A percentile compares a stretch with the other conserved stretches of the same genome.
Conservation (phyloP, 2,797 vertebrate species). For the Anabacerthia variegaticeps region DNA sequence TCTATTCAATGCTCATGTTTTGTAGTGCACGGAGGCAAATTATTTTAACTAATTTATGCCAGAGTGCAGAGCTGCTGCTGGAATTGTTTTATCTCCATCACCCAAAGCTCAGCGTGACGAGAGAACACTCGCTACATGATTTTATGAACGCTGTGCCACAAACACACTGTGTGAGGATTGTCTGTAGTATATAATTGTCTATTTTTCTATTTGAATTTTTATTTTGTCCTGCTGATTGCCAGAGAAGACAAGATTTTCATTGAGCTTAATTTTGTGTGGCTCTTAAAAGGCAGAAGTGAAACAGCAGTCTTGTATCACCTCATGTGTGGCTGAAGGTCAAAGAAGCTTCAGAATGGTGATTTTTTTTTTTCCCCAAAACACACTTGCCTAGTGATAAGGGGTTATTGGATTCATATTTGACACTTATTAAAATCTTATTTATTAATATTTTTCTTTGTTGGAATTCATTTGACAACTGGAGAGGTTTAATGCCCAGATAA, state of each 20-base stretch:
- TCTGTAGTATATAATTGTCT: neutral
- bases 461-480: neutral
- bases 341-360: neutral
- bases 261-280: neutral
- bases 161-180: neutral
- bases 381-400: neutral
- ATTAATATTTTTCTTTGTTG: neutral
- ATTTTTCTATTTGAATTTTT: slow-evolving; percentile 9
- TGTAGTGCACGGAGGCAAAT: neutral
- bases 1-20: neutral
- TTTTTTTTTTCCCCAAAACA: neutral
- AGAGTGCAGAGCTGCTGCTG: neutral
- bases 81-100: slow-evolving; percentile 26
- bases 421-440: neutral
- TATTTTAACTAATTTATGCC: slow-evolving; percentile 20
- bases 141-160: neutral
- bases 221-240: neutral
- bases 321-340: neutral
- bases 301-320: neutral
- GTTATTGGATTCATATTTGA: neutral
- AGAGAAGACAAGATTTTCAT: neutral
- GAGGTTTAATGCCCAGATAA: neutral
- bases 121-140: neutral
- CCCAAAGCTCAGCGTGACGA: neutral
- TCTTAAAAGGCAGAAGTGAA: neutral